Evolutionary conservation across 2,888 invertebrate genomes (phyloP).

Genomic region (Cynaeus angustus): DNA sequence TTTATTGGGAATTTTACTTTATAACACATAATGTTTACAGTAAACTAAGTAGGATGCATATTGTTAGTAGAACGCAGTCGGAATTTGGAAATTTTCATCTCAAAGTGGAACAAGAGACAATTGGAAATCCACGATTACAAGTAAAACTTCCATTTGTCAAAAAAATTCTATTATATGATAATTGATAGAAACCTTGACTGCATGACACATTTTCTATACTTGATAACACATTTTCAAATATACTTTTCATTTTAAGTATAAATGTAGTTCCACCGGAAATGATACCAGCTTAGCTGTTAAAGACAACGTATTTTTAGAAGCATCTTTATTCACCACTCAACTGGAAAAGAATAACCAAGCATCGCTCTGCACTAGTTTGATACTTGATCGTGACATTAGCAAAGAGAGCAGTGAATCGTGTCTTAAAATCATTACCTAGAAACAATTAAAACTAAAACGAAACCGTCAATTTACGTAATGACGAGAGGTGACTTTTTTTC

Average conservation of each 20-base stretch:
- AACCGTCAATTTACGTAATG: too few species aligned
- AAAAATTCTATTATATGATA: background rate
- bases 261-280: constrained; percentile 3
- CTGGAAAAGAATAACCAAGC: constrained; percentile 1
- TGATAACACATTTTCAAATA: background rate
- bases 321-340: constrained; percentile 5
- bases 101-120: background rate
- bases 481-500: too few species aligned
- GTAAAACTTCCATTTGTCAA: background rate
- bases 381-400: background rate
- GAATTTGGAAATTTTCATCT: background rate
- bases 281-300: constrained; percentile 1
- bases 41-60: constrained; percentile 26
- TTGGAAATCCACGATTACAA: background rate
- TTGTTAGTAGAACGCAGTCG: constrained; percentile 9
- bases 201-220: constrained; percentile 1
- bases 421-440: too few species aligned
- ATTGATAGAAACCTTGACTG: background rate
- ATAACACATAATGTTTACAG: constrained; percentile 39
- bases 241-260: background rate
- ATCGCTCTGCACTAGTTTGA: background rate
- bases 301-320: background rate
- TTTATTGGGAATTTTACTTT: constrained; percentile 45
- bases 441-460: too few species aligned
- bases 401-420: background rate